Conservation (phyloP, 30 jellyfish, hydroid and myxozoan species). For the Cassiopea andromeda region DNA sequence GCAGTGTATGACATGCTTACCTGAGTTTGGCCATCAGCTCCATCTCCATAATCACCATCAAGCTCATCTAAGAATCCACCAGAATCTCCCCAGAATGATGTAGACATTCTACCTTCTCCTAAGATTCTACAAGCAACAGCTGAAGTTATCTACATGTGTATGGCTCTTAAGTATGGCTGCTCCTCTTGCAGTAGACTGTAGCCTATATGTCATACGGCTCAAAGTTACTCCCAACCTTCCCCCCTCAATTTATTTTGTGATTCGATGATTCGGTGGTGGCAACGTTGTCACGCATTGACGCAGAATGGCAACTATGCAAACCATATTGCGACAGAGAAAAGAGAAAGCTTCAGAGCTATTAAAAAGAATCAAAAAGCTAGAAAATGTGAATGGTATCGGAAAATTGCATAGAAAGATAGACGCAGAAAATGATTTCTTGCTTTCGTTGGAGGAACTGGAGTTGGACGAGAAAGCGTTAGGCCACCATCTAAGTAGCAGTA, state of each 20-base stretch:
- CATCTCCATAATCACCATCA: conserved; percentile 63
- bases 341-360: conserved; percentile 36
- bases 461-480: conserved; percentile 27
- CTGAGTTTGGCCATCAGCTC: conserved; percentile 22
- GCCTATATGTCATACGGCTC: no score
- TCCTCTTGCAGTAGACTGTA: no score
- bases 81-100: conserved; percentile 90
- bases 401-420: conserved; percentile 54
- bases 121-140: no score
- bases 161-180: no score
- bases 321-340: neutral
- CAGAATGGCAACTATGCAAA: neutral
- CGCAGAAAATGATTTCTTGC: conserved; percentile 71
- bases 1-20: neutral
- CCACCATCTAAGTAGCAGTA: conserved; percentile 76
- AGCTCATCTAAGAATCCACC: conserved; percentile 85
- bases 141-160: no score
- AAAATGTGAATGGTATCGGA: conserved; percentile 58
- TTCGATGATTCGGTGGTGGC: no score
- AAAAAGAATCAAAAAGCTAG: conserved; percentile 30
- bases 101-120: neutral
- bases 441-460: conserved; percentile 31
- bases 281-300: no score
- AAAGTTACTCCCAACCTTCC: no score
- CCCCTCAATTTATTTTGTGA: no score